A percentile compares a stretch with the other conserved stretches of the same genome.
Conservation (phyloP, 2,113 vertebrate species). For the Syngnathus typhle region DNA sequence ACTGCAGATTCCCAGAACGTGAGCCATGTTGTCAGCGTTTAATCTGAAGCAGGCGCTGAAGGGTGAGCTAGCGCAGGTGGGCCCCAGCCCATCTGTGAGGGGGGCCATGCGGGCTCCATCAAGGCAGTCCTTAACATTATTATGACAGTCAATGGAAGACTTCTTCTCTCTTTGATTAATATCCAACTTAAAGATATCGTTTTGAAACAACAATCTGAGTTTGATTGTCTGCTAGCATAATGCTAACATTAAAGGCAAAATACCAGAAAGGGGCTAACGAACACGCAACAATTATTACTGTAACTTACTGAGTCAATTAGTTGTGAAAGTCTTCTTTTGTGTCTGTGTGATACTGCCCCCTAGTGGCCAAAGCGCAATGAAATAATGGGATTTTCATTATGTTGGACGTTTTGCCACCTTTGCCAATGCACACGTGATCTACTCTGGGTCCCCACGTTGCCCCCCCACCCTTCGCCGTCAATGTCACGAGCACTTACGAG, state of each 20-base stretch:
- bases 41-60: constrained; percentile 56
- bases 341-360: neutral
- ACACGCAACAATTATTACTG: too few species aligned
- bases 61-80: constrained; percentile 54
- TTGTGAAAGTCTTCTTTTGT: too few species aligned
- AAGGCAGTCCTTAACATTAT: constrained; percentile 14
- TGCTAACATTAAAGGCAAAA: neutral
- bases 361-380: neutral
- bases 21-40: constrained; percentile 62
- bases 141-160: constrained; percentile 7
- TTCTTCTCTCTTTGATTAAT: neutral
- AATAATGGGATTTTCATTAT: neutral
- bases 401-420: neutral
- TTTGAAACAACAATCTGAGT: neutral
- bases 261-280: neutral
- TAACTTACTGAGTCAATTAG: too few species aligned
- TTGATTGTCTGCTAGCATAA: neutral
- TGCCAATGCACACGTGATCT: neutral
- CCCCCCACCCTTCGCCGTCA: constrained; percentile 47
- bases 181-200: neutral
- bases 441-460: constrained; percentile 47
- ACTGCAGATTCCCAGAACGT: constrained; percentile 50
- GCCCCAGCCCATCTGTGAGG: constrained; percentile 29
- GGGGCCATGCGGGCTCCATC: constrained; percentile 15
- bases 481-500: constrained; percentile 43